Evolutionary conservation across 2,888 invertebrate genomes (phyloP).

Genomic region (Thelaira solivaga): DNA sequence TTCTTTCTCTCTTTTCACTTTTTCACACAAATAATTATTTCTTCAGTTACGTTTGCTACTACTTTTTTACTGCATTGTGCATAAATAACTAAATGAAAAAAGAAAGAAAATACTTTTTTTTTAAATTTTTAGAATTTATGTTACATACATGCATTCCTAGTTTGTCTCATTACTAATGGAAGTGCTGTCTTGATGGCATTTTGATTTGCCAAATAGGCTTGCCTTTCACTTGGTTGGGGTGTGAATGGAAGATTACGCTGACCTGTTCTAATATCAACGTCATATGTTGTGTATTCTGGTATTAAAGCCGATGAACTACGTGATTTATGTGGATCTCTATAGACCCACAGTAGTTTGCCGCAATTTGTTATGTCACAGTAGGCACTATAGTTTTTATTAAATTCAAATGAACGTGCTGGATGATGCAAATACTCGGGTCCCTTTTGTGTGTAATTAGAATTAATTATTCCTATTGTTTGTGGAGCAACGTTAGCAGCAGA

Average conservation of each 20-base stretch:
- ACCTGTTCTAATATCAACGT: slow-evolving; percentile 54
- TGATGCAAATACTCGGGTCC: slow-evolving; percentile 45
- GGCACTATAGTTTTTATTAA: slow-evolving; percentile 35
- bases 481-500: slow-evolving; percentile 12
- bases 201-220: slow-evolving; percentile 74
- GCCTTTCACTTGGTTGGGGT: slow-evolving; percentile 71
- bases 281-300: slow-evolving; percentile 44
- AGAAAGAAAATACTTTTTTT: no score
- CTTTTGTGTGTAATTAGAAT: slow-evolving; percentile 18
- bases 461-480: background rate
- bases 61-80: no score
- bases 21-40: no score
- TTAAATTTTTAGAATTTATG: slow-evolving; percentile 11
- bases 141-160: slow-evolving; percentile 80
- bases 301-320: slow-evolving; percentile 52
- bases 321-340: slow-evolving; percentile 66
- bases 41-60: no score
- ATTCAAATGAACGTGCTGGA: slow-evolving; percentile 39
- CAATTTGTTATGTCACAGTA: slow-evolving; percentile 74
- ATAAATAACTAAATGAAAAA: no score
- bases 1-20: no score
- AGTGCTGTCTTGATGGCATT: slow-evolving; percentile 78
- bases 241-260: slow-evolving; percentile 71
- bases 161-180: slow-evolving; percentile 82
- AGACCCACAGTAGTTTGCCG: slow-evolving; percentile 75